A percentile compares a stretch with the other conserved stretches of the same genome.
phyloP scores from a whole-genome alignment of 2,888 invertebrate genomes.

The Ennomos quercinarius region DNA sequence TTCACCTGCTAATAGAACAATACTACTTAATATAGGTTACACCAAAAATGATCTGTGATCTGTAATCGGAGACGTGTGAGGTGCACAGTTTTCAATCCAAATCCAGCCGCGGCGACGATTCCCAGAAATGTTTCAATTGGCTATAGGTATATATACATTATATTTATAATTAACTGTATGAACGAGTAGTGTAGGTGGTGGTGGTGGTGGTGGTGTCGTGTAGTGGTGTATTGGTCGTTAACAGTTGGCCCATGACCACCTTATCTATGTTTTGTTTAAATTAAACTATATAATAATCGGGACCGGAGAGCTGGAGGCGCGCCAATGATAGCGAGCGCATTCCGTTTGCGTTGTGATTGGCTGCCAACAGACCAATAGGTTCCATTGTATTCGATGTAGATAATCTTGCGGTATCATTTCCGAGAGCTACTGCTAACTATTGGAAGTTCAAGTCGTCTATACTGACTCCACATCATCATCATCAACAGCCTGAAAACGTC shows the following conservation, averaged over 20 bases:
- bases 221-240: background rate
- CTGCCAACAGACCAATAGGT: slow-evolving; percentile 17
- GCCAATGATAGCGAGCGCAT: slow-evolving; percentile 10
- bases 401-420: slow-evolving; percentile 7
- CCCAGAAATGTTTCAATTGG: too few species aligned
- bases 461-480: too few species aligned
- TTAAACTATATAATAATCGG: background rate
- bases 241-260: slow-evolving; percentile 8
- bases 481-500: too few species aligned
- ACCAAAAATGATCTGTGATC: too few species aligned
- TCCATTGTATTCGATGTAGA: slow-evolving; percentile 11
- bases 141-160: too few species aligned
- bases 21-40: too few species aligned
- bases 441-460: too few species aligned
- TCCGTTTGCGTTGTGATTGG: slow-evolving; percentile 19
- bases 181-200: background rate
- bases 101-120: too few species aligned
- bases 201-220: too few species aligned
- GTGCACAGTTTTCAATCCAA: too few species aligned
- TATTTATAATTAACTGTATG: background rate
- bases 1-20: too few species aligned
- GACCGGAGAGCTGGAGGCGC: slow-evolving; percentile 1
- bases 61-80: too few species aligned
- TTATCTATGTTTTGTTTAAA: slow-evolving; percentile 8
- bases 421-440: background rate